Base-by-base conservation (phyloP, 2,888 invertebrate genomes). In the Andrena minutula region DNA sequence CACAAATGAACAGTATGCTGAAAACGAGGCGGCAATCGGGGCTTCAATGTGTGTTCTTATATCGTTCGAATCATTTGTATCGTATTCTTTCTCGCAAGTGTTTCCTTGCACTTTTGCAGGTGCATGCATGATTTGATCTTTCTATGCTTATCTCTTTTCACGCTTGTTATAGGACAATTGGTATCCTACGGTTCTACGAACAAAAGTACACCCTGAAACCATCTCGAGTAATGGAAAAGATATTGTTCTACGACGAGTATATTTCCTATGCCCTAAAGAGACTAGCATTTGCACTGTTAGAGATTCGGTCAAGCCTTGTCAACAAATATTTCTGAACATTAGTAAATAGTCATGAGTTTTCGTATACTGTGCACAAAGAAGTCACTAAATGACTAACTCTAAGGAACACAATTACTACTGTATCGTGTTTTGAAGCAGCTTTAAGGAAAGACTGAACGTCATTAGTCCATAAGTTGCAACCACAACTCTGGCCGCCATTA, bases 361-460 rank as follows among this genome's bases (percentile, higher is more conserved):
- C 23, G 6, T 47, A 47, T 28, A 63, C 49, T 74, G 83, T 83
- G 83, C 63, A 63, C 41, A 83, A 71, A 71, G 5, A 71, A 83
- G 71, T 66, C 4, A 66, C 78, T 83, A 83, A 16, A 83, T 1
- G n/a, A 32, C 83, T 83, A 83, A 61, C 26, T 70, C 83, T 83
- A 83, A 61, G 28, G 26, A 26, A 74, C 32, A 74, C 66, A 78
- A 70, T 74, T 23, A 16, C 83, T 83, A 83, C 82, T 41, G 30
- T 58, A 74, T 71, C 12, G 61, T 70, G 66, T 83, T 16, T 58
- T 32, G 49, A 83, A 83, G 83, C 83, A 32, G 70, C 61, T 60
- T 63, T 61, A 58, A 26, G 71, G 58, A 10, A 51, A 70, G 12
- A 10, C 47, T 56, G n/a, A 65, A 72, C 35, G 35, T 66, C 79